phyloP scores from a whole-genome alignment of 2,888 invertebrate genomes.

The Bellardia bayeri region DNA sequence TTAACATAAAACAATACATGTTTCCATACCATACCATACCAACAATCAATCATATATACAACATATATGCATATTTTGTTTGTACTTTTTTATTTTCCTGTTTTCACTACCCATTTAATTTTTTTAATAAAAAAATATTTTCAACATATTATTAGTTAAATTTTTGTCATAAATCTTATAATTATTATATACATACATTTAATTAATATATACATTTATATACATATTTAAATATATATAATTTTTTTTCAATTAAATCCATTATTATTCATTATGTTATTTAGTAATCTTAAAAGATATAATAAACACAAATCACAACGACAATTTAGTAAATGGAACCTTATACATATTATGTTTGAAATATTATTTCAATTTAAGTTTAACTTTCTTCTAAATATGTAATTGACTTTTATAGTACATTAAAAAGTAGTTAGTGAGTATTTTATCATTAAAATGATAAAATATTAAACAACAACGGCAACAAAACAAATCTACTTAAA shows the following conservation, averaged over 20 bases:
- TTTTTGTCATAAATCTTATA: constrained; percentile 29
- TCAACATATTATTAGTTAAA: constrained; percentile 27
- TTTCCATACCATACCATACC: neutral
- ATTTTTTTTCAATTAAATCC: neutral
- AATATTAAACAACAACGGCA: constrained; percentile 1
- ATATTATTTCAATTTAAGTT: constrained; percentile 11
- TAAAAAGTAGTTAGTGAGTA: constrained; percentile 44
- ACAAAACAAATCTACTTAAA: constrained; percentile 39
- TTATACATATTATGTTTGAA: constrained; percentile 31
- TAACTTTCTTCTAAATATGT: neutral
- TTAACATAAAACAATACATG: neutral
- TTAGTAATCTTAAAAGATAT: constrained; percentile 13
- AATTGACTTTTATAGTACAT: constrained; percentile 19
- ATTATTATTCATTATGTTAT: constrained; percentile 35
- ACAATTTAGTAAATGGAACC: constrained; percentile 45
- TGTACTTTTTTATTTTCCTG: neutral
- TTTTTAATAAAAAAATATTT: constrained; percentile 4
- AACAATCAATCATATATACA: neutral
- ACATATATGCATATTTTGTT: neutral
- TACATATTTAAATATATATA: neutral
- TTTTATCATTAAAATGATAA: constrained; percentile 33
- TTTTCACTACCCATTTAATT: neutral
- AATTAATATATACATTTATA: neutral
- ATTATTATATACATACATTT: constrained; percentile 7
- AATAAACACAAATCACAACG: constrained; percentile 56